Evolutionary conservation across 2,888 invertebrate species (phyloP), one percentile per base, ranked within the genome.

Genomic region (Xanthorhoe spadicearia): DNA sequence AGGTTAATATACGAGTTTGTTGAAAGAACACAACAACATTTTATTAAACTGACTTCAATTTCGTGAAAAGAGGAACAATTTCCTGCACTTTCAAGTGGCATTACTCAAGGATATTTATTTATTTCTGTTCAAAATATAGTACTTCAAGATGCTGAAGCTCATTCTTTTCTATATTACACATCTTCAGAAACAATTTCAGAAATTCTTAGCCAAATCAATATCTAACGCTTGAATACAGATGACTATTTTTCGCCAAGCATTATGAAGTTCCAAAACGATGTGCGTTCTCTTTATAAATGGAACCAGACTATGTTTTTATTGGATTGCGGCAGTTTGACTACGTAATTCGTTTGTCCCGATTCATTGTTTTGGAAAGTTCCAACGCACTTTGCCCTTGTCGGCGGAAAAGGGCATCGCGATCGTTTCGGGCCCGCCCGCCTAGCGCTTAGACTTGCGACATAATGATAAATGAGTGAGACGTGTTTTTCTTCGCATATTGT

Each of bases 311-410:
- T 48, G 32, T 17, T 48, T 46, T 48, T 48, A 48, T 48, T 35
- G 53, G 15, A 53, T 35, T n/a, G 38, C 54, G 18, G 17, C 15
- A 54, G 38, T 38, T 17, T 54, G 15, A 23, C 38, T 43, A 38
- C 55, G 46, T 46, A 59, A 59, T 62, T 55, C 66, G 43, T 15
- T 54, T 57, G 54, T 62, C 51, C 51, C 43, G 15, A 54, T 43
- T 49, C 49, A 57, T 57, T 62, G 51, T 56, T 62, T 56, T 46
- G 56, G 50, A 46, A 51, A 57, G 63, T 63, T 56, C 8, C 59
- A 62, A 58, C 53, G 66, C 66, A 54, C 66, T 63, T 63, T 67
- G 67, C 54, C 67, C 67, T 67, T 63, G 52, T 35, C 46, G 46
- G 56, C 10, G 51, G 35, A 59, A 60, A 67, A 67, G 67, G 67